Evolutionary conservation across 1,140 invertebrate genomes (phyloP), one percentile per base, ranked within the genome.

Genomic region (Scaptomyza hsui): DNA sequence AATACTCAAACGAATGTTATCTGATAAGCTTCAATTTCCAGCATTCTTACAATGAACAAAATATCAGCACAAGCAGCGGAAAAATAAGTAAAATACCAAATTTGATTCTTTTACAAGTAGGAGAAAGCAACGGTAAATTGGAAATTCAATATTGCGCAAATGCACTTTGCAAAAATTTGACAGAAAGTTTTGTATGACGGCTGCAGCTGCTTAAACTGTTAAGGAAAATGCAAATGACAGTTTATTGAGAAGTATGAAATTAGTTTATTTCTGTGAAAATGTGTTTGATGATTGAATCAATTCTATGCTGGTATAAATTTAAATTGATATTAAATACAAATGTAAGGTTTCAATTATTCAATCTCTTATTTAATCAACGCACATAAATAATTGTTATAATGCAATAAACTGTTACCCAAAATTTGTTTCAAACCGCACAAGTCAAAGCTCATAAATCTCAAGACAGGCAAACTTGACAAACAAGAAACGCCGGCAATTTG

Each of bases 391-490:
- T n/a, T n/a, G n/a, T n/a, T n/a, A n/a, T n/a, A n/a, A n/a, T n/a
- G n/a, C n/a, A n/a, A n/a, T n/a, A n/a, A n/a, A n/a, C n/a, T n/a
- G n/a, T n/a, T n/a, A n/a, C n/a, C n/a, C n/a, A n/a, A n/a, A n/a
- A n/a, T n/a, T n/a, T n/a, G n/a, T n/a, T n/a, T n/a, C n/a, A n/a
- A 63, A 44, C 24, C 24, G 26, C 29, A 37, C 7, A 21, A 32
- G 26, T 19, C 3, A n/a, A 63, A 55, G 19, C 65, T 63, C 59
- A 55, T 69, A 63, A 69, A 69, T 69, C 37, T 18, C 3, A 29
- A 19, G 5, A 1, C 7, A n/a, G 29, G 6, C 26, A 47, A 48
- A 41, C 32, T 55, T 62, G 37, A 21, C 21, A 37, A 19, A 37
- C 49, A 55, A 37, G 19, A 39, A 52, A 29, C 29, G 41, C n/a